Evolutionary conservation across 2,797 vertebrate species (phyloP).

Genomic region (Mycteria americana): DNA sequence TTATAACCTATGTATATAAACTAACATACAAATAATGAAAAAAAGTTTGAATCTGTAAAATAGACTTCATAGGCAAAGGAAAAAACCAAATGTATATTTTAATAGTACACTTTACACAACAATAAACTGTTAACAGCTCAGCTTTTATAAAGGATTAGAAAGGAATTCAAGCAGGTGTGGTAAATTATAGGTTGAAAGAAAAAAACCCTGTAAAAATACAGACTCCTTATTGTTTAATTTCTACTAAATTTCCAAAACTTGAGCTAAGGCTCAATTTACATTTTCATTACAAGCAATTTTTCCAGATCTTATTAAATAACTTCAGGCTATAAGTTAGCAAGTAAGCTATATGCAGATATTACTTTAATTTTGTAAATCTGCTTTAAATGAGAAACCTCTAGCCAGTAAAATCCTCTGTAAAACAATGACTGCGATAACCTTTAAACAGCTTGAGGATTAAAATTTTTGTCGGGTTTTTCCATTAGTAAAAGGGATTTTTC

Average conservation of each 20-base stretch:
- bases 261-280: background rate
- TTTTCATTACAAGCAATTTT: background rate
- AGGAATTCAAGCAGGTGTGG: background rate
- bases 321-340: background rate
- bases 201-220: background rate
- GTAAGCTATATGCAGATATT: background rate
- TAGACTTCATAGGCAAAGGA: background rate
- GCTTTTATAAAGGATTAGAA: background rate
- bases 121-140: constrained; percentile 20
- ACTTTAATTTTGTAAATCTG: background rate
- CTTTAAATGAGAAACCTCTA: background rate
- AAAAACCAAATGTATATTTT: background rate
- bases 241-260: background rate
- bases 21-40: background rate
- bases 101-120: background rate
- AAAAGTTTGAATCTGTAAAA: background rate
- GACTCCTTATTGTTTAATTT: background rate
- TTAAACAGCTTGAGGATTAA: background rate
- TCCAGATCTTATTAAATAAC: background rate
- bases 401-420: background rate
- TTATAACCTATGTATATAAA: background rate
- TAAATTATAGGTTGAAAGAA: constrained; percentile 9
- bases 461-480: background rate
- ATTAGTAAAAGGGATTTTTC: background rate
- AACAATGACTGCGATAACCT: background rate